Evolutionary conservation across 2,888 invertebrate genomes (phyloP).

Genomic region (Phania funesta): DNA sequence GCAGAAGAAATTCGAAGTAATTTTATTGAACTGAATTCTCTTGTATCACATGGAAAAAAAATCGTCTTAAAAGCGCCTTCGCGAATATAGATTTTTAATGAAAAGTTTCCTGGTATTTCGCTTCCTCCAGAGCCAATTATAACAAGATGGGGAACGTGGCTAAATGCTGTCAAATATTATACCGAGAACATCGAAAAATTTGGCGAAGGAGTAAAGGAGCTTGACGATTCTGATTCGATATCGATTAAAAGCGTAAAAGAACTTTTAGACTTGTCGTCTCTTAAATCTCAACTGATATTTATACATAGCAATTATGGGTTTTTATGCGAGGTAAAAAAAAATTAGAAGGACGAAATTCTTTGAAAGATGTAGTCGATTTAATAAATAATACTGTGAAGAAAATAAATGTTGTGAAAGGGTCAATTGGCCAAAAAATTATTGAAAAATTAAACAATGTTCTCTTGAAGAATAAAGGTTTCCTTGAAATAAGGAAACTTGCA

Average conservation of each 20-base stretch:
- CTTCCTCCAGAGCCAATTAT: neutral
- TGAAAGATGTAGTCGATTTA: neutral
- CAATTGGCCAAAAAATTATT: too few relatives aligned
- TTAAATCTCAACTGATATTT: too few relatives aligned
- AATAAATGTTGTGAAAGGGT: too few relatives aligned
- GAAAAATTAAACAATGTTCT: neutral
- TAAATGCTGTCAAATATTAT: too few relatives aligned
- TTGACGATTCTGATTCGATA: too few relatives aligned
- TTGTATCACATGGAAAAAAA: neutral
- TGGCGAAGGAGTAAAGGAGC: too few relatives aligned
- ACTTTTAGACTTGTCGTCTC: too few relatives aligned
- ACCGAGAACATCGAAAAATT: too few relatives aligned
- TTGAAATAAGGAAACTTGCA: too few relatives aligned
- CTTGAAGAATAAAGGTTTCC: neutral
- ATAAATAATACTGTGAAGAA: too few relatives aligned
- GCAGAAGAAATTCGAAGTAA: slow-evolving; percentile 10
- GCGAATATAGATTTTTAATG: neutral
- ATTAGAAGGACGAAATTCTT: slow-evolving; percentile 4
- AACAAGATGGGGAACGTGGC: neutral
- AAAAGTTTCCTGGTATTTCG: too few relatives aligned
- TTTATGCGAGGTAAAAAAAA: neutral
- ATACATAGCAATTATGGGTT: neutral
- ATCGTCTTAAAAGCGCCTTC: neutral
- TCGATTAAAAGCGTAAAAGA: too few relatives aligned
- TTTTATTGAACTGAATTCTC: neutral